Base-by-base conservation (phyloP, 1,140 invertebrate genomes). In the Cydia pomonella region DNA sequence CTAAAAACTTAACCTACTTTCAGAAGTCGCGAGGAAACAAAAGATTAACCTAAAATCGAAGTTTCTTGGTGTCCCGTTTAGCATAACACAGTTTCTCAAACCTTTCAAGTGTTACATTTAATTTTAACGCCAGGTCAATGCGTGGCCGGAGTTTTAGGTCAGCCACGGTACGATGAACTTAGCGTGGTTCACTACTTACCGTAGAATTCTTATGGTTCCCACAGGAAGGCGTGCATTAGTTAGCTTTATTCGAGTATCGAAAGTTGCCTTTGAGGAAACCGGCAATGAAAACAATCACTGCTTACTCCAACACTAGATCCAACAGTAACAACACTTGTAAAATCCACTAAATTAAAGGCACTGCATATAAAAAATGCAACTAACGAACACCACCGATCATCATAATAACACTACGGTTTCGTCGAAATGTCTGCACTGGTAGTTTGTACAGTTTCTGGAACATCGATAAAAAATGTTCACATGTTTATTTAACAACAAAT, bases 271-370 rank as follows among this genome's bases (percentile, higher is more conserved):
- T 84, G 87, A 85, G 86, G 87, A 93, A 93, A 92, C 89, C 89
- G 87, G 90, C 88, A 86, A 91, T 86, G 89, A 90, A 90, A 91
- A 92, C 91, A 93, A 92, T 93, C 90, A 92, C 90, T 93, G 87
- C 84, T 91, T 83, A 83, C 80, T 80, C 83, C 84, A 80, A 79
- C 84, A 86, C 80, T 83, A 84, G 82, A 87, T 87, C 59, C 47
- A 29, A 33, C 33, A 89, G 88, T 85, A 87, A 88, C 83, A 86
- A 88, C 86, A 89, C 79, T 88, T 81, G 79, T 88, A 88, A 85
- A 86, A 91, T 89, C 85, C 91, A 92, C 87, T 87, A 79, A 80
- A 91, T 86, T 89, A 92, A 92, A 92, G 86, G 83, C 91, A 92
- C 90, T 87, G 89, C 84, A 84, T 88, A 84, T 86, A 82, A 82